phyloP scores from a whole-genome alignment of 2,113 vertebrate genomes.

The Pomatorhinus ruficollis region DNA sequence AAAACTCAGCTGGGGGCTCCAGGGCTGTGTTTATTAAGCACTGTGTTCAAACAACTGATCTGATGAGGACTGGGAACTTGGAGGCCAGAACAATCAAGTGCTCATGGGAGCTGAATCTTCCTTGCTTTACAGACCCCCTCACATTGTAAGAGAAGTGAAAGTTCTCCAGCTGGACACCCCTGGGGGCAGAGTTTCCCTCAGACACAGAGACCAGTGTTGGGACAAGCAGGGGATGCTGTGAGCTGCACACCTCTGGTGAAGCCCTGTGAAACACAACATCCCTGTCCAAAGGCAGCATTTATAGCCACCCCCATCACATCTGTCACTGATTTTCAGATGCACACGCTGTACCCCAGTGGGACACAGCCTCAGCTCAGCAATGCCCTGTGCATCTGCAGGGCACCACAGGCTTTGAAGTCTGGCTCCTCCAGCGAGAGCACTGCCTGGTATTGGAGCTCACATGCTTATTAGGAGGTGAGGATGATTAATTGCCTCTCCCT shows the following conservation, averaged over 20 bases:
- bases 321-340: background rate
- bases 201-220: background rate
- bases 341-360: background rate
- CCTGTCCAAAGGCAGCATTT: background rate
- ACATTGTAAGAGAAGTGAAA: background rate
- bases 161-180: background rate
- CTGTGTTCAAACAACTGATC: accelerated
- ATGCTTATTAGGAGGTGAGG: constrained; percentile 23
- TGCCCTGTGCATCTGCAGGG: background rate
- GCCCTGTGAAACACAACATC: background rate
- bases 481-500: constrained; percentile 64
- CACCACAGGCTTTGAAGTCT: constrained; percentile 51
- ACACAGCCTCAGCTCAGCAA: constrained; percentile 5
- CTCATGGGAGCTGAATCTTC: accelerated
- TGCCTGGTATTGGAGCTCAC: constrained; percentile 18
- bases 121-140: background rate
- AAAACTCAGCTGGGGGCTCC: background rate
- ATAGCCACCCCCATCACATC: background rate
- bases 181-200: accelerated
- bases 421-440: background rate
- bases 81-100: background rate
- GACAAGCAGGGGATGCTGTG: accelerated
- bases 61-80: accelerated
- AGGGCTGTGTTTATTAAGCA: background rate
- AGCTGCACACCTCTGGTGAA: background rate